Base-by-base conservation (phyloP, 2,888 invertebrate genomes). In the Empis livida region DNA sequence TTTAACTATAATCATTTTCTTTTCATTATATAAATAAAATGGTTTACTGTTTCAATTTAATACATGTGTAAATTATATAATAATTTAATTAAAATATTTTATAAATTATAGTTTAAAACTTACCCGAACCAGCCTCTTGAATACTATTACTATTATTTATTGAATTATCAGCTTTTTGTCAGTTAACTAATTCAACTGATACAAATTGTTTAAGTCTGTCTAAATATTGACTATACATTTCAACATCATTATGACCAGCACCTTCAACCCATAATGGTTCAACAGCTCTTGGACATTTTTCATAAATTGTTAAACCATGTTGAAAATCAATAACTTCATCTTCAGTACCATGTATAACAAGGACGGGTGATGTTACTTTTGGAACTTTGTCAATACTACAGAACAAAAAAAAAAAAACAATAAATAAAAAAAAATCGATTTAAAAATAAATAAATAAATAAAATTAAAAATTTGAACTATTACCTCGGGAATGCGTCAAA, bases 241-340 rank as follows among this genome's bases (percentile, higher is more conserved):
- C 95, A 50, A 95, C 89, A 66, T 95, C 93, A 71, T 95, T 95
- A 72, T 95, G 94, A 17, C 93, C 93, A 43, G 92, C 93, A 45
- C 93, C 93, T 78, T 86, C 85, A 53, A 92, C 90, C 93, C 94
- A 95, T 54, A 94, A 75, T 13, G 95, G 94, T 68, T 93, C 92
- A 17, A 95, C 93, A 45, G 92, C 86, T 60, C 85, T 77, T n/a
- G 91, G 91, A 72, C 93, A 93, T 61, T 86, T 81, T 70, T 94
- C 92, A 66, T 91, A 92, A 63, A 95, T 92, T 52, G 90, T 87
- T 52, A 92, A 75, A 47, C 94, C 95, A 68, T 95, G 95, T 51
- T 89, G 90, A 71, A 95, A 92, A 73, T 93, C 91, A 68, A 95
- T 94, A 53, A 95, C 91, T 74, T 95, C 94, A 70, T 95, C 94